Evolutionary conservation across 1,140 invertebrate genomes (phyloP).

Genomic region (Danaus melanippus): DNA sequence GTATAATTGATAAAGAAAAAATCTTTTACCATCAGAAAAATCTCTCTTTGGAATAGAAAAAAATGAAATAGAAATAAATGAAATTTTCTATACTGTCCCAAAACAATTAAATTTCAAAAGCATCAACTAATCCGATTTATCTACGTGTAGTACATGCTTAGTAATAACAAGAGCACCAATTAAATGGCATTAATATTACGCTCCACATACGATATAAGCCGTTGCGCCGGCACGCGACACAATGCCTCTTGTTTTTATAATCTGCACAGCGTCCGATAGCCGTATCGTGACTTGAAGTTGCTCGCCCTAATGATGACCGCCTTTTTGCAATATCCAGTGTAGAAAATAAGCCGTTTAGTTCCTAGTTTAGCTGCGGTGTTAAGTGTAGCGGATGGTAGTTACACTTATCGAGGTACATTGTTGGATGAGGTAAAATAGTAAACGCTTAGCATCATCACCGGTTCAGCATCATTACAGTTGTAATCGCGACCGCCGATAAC

Average conservation of each 20-base stretch:
- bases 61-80: too few relatives aligned
- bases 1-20: too few relatives aligned
- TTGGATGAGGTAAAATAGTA: constrained; percentile 36
- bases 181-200: constrained; percentile 38
- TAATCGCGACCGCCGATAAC: constrained; percentile 5
- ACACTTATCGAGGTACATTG: constrained; percentile 34
- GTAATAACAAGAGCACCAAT: constrained; percentile 26
- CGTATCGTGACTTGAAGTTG: constrained; percentile 18
- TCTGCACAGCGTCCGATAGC: constrained; percentile 19
- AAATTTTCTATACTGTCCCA: too few relatives aligned
- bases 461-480: constrained; percentile 11
- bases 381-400: constrained; percentile 31
- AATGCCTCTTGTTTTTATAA: constrained; percentile 41
- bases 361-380: constrained; percentile 27
- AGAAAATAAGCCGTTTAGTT: constrained; percentile 34
- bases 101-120: too few relatives aligned
- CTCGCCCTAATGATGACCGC: constrained; percentile 27
- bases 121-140: too few relatives aligned
- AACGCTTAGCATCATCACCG: constrained; percentile 17
- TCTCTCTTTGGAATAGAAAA: too few relatives aligned
- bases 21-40: too few relatives aligned
- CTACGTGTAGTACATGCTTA: too few relatives aligned
- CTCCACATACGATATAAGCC: constrained; percentile 30
- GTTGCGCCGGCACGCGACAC: constrained; percentile 34
- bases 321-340: constrained; percentile 21